Evolutionary conservation across 2,888 invertebrate genomes (phyloP).

Genomic region (Epistrophe grossulariae): DNA sequence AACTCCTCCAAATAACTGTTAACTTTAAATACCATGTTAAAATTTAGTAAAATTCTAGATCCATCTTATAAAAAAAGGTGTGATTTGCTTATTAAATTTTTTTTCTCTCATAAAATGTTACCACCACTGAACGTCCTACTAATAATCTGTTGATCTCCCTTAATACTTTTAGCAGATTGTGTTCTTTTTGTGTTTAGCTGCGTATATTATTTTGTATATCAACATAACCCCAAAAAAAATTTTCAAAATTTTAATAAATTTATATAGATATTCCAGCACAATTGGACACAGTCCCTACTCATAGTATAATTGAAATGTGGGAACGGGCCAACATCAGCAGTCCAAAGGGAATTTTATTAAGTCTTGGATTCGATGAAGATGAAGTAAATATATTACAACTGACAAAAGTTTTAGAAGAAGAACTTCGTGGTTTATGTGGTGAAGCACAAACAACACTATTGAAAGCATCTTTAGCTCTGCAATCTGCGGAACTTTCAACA

Average conservation of each 20-base stretch:
- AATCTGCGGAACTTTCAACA: constrained; percentile 88
- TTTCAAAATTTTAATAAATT: not conserved
- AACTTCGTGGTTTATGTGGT: constrained; percentile 84
- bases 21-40: too few relatives aligned
- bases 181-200: constrained; percentile 42
- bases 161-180: constrained; percentile 40
- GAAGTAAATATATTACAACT: constrained; percentile 87
- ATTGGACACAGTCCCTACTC: constrained; percentile 83
- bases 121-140: constrained; percentile 4
- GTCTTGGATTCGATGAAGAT: constrained; percentile 87
- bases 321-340: constrained; percentile 88
- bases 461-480: constrained; percentile 87
- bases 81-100: not conserved
- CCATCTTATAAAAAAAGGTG: too few relatives aligned
- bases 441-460: constrained; percentile 81
- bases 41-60: too few relatives aligned
- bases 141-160: constrained; percentile 15
- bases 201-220: constrained; percentile 6
- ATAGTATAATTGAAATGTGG: constrained; percentile 89
- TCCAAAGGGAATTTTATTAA: constrained; percentile 87
- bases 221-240: not conserved
- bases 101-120: not conserved
- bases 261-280: constrained; percentile 79
- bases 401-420: constrained; percentile 89
- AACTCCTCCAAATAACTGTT: not conserved